Percentiles rank a stretch among this genome's conserved stretches.
These are phyloP conservation scores for Galemys pyrenaicus DNA, from an alignment of 2,113 vertebrate genomes.

Conservation along the genomic window DNA sequence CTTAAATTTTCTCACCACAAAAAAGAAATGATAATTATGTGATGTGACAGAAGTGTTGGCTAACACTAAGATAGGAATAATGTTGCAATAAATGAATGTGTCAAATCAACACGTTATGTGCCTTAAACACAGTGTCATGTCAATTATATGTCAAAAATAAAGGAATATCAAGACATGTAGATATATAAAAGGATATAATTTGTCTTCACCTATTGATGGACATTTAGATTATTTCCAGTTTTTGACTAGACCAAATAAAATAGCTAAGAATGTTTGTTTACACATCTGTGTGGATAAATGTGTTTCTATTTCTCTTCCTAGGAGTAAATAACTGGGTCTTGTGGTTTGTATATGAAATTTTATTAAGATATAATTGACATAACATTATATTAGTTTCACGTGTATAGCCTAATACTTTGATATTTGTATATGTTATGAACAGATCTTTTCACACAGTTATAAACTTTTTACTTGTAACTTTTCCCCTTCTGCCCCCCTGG, in stretches of 20 bases:
- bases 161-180: background rate
- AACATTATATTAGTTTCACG: background rate
- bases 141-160: background rate
- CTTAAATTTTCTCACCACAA: background rate
- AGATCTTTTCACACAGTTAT: background rate
- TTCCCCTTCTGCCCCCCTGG: background rate
- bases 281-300: background rate
- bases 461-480: background rate
- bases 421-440: background rate
- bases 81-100: background rate
- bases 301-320: background rate
- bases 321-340: background rate
- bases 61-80: background rate
- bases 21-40: constrained; percentile 2
- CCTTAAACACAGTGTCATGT: background rate
- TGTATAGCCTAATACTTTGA: background rate
- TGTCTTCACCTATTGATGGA: background rate
- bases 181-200: background rate
- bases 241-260: background rate
- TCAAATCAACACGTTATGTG: background rate
- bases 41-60: background rate
- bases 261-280: background rate
- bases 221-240: background rate
- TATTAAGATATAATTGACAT: background rate
- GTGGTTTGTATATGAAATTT: background rate